A percentile compares a stretch with the other conserved stretches of the same genome.
Conservation (phyloP, 2,888 invertebrate genomes). For the Pyralis farinalis region DNA sequence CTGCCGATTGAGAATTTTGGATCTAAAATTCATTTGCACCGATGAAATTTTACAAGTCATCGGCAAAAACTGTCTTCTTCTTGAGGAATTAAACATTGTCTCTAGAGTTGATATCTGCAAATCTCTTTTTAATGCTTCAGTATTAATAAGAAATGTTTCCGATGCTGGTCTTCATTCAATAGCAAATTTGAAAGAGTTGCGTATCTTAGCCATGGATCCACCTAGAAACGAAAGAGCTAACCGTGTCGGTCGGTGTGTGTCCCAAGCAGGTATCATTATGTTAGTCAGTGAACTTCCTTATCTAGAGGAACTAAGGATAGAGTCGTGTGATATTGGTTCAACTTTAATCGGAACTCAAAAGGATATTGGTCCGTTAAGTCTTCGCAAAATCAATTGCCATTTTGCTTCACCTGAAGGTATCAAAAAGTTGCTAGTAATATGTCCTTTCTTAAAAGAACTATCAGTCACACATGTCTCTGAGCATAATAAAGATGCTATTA, state of each 20-base stretch:
- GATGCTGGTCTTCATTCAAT: constrained; percentile 62
- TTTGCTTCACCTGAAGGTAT: constrained; percentile 69
- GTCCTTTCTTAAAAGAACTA: constrained; percentile 62
- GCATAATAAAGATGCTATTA: constrained; percentile 64
- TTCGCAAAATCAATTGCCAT: constrained; percentile 69
- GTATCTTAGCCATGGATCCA: constrained; percentile 68
- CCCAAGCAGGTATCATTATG: constrained; percentile 67
- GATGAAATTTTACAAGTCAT: constrained; percentile 72
- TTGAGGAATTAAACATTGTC: constrained; percentile 73
- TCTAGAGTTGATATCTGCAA: constrained; percentile 71
- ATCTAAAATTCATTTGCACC: constrained; percentile 74
- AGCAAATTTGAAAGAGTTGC: constrained; percentile 56
- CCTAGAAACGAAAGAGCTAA: constrained; percentile 66
- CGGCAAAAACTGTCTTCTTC: constrained; percentile 51
- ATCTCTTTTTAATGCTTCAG: constrained; percentile 71
- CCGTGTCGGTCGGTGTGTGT: constrained; percentile 66
- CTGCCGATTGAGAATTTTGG: constrained; percentile 58
- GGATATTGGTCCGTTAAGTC: constrained; percentile 60
- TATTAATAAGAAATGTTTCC: constrained; percentile 69
- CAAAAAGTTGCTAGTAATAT: constrained; percentile 61
- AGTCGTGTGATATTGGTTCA: constrained; percentile 74
- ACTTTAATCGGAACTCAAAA: constrained; percentile 58
- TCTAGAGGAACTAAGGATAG: constrained; percentile 67
- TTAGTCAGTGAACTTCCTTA: constrained; percentile 59
- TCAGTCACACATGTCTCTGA: constrained; percentile 68